A percentile compares a stretch with the other conserved stretches of the same genome.
phyloP scores from a whole-genome alignment of 2,797 vertebrate species.

The Sebastes diaconus region DNA sequence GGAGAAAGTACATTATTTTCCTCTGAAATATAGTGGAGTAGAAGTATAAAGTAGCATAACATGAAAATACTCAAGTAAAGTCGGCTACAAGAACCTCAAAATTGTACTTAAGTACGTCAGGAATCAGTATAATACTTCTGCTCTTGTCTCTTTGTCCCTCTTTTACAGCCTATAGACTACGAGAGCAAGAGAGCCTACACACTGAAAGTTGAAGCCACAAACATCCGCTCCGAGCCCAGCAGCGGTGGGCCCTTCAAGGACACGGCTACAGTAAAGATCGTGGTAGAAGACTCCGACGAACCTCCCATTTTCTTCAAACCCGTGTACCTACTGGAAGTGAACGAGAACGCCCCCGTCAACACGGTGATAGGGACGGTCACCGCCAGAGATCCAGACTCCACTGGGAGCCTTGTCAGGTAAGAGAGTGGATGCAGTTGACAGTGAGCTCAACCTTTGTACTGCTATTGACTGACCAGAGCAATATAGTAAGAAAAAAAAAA shows the following conservation, averaged over 20 bases:
- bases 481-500: background rate
- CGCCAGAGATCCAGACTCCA: slow-evolving; percentile 90
- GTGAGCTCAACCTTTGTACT: background rate
- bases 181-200: slow-evolving; percentile 94
- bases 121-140: background rate
- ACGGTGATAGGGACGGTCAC: slow-evolving; percentile 92
- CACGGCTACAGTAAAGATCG: slow-evolving; percentile 91
- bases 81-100: background rate
- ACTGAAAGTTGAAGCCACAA: slow-evolving; percentile 93
- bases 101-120: background rate
- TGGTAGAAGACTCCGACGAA: slow-evolving; percentile 94
- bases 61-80: background rate
- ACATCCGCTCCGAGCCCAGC: slow-evolving; percentile 87
- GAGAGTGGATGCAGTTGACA: background rate
- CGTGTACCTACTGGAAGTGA: slow-evolving; percentile 90
- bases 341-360: slow-evolving; percentile 93
- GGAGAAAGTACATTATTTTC: background rate
- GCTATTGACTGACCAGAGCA: background rate
- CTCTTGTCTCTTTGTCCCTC: slow-evolving; percentile 47
- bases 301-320: slow-evolving; percentile 92
- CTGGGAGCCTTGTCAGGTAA: slow-evolving; percentile 92
- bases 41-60: background rate
- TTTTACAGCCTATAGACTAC: slow-evolving; percentile 91
- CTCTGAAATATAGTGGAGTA: background rate
- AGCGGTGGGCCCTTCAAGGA: slow-evolving; percentile 92